Evolutionary conservation across 2,797 vertebrate genomes (phyloP).

Genomic region (Taenioides sp.): DNA sequence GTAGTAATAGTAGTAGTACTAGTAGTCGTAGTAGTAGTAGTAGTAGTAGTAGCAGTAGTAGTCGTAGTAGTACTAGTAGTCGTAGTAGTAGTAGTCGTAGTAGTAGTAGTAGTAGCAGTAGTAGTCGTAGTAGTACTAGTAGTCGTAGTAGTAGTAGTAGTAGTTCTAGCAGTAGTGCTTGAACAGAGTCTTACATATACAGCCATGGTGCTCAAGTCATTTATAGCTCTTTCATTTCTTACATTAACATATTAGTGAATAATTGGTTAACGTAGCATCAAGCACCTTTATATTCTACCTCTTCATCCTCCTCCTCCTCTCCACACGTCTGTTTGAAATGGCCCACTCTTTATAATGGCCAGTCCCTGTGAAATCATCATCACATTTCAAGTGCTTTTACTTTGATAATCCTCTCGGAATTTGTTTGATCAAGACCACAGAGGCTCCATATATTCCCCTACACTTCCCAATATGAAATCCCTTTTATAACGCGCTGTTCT

Average conservation of each 20-base stretch:
- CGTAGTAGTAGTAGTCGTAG: no score
- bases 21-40: no score
- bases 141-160: no score
- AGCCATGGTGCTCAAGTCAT: neutral
- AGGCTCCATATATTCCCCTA: conserved; percentile 48
- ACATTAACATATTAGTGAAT: neutral
- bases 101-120: no score
- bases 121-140: no score
- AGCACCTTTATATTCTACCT: conserved; percentile 17
- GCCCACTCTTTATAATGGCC: conserved; percentile 27
- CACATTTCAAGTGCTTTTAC: conserved; percentile 45
- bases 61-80: no score
- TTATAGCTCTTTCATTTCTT: neutral
- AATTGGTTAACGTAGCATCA: conserved; percentile 2
- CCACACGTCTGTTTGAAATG: conserved; percentile 47
- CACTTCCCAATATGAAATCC: conserved; percentile 34
- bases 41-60: no score
- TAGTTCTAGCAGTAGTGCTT: no score
- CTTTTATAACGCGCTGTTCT: conserved; percentile 27
- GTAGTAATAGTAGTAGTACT: no score
- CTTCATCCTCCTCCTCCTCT: conserved; percentile 19
- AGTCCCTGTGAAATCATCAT: conserved; percentile 27
- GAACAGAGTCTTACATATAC: no score
- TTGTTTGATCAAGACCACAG: conserved; percentile 63
- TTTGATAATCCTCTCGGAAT: conserved; percentile 54